phyloP scores from a whole-genome alignment of 2,113 vertebrate genomes.

The Grammomys dolichurus region DNA sequence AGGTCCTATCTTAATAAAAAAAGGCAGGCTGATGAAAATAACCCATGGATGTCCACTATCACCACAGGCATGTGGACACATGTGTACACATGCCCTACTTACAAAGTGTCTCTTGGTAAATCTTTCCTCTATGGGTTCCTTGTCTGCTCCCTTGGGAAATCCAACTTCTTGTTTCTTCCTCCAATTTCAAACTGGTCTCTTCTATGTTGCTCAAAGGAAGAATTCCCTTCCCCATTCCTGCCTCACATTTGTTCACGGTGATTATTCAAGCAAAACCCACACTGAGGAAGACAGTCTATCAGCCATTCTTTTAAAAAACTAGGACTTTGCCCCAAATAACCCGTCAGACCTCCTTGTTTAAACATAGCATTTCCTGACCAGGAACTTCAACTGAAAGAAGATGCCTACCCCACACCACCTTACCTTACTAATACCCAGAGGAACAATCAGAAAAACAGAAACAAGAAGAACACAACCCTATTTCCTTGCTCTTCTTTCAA shows the following conservation, averaged over 20 bases:
- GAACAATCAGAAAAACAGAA: too few species aligned
- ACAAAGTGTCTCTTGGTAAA: neutral
- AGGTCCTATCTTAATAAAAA: neutral
- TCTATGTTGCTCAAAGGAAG: too few species aligned
- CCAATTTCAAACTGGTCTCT: too few species aligned
- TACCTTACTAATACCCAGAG: neutral
- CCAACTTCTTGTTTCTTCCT: neutral
- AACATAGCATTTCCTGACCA: neutral
- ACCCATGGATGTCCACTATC: too few species aligned
- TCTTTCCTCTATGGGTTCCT: neutral
- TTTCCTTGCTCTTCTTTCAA: neutral
- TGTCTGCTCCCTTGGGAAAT: neutral
- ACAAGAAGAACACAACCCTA: neutral
- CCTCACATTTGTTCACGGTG: too few species aligned
- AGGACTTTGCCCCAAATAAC: neutral
- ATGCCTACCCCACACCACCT: neutral
- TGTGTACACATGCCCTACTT: neutral
- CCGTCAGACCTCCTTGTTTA: neutral
- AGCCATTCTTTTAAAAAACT: neutral
- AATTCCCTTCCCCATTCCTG: too few species aligned
- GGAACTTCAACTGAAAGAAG: neutral
- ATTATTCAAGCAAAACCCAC: neutral
- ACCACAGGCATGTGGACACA: neutral
- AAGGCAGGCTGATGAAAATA: neutral
- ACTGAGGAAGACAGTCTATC: neutral